Base-by-base conservation (phyloP, 1,140 invertebrate genomes). In the Choristoneura fumiferana region DNA sequence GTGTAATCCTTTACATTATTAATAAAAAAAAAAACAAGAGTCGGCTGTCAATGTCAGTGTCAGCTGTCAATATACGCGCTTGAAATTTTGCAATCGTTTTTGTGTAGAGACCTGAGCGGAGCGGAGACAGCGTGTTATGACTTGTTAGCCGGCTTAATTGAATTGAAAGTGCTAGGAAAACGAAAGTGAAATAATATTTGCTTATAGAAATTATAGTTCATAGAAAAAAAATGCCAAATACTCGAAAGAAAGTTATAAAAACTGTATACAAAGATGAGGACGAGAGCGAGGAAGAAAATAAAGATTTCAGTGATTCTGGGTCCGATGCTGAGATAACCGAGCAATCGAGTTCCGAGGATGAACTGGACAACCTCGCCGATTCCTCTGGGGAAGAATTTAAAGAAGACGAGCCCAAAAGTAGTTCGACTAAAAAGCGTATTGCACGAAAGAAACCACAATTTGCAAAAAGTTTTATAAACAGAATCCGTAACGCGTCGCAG, bases 271-370 rank as follows among this genome's bases (percentile, higher is more conserved):
- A 89, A 71, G 83, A 87, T 54, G 84, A 87, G 52, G 71, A 82
- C 43, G 78, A 80, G 17, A 86, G 76, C 55, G 87, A 82, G 52
- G 64, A 63, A 35, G 76, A 81, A 54, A 68, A 58, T 14, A 72
- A 69, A 18, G 86, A 89, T 75, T 90, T 89, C 54, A 84, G 81
- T 65, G 89, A 90, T 73, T 90, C 89, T 5, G 89, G 87, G 14
- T 90, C 88, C 4, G 89, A 90, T 35, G 89, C 89, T 4, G 71
- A 85, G 38, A 84, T 90, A 67, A 76, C 84, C 40, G 76, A 80
- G 62, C 65, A 65, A 35, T 72, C 76, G 0, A 77, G 73, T 58
- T 84, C 83, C 8, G 78, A 84, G 15, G 85, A 82, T n/a, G 76
- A 79, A 29, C 60, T 65, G 40, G 62, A 67, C 37, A 63, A 66